phyloP scores from a whole-genome alignment of 2,113 vertebrate genomes.

The Cariama cristata region DNA sequence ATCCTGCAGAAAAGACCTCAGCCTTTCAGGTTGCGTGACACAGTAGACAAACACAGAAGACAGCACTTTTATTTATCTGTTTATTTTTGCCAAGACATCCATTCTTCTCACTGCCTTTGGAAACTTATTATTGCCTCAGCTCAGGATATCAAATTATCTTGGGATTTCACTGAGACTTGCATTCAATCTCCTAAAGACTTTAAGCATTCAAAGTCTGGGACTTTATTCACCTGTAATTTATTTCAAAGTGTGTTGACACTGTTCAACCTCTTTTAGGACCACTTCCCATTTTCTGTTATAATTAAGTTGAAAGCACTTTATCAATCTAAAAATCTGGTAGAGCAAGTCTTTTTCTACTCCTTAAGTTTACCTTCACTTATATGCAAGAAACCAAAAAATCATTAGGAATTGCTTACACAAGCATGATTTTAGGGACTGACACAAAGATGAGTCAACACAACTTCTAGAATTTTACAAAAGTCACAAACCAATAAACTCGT shows the following conservation, averaged over 20 bases:
- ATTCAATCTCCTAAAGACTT: background rate
- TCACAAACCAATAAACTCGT: fast-evolving
- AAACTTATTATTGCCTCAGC: background rate
- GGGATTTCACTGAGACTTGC: background rate
- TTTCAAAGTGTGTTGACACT: background rate
- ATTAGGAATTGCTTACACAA: background rate
- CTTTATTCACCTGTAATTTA: background rate
- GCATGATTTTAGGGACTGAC: background rate
- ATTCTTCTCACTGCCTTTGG: background rate
- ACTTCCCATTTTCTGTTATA: background rate
- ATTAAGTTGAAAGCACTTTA: background rate
- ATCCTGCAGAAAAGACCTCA: background rate
- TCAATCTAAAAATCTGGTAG: background rate
- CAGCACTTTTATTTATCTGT: background rate
- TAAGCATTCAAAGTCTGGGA: background rate
- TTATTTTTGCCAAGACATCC: background rate
- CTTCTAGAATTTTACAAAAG: background rate
- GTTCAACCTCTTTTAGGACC: background rate
- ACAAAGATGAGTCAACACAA: background rate
- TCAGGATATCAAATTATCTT: background rate
- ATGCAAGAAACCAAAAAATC: background rate
- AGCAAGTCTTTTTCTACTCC: too few relatives aligned
- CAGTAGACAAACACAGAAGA: background rate
- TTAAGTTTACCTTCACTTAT: background rate
- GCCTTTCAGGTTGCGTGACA: background rate